Evolutionary conservation across 2,113 vertebrate species (phyloP).

Genomic region (Oxygymnocypris stewartii): DNA sequence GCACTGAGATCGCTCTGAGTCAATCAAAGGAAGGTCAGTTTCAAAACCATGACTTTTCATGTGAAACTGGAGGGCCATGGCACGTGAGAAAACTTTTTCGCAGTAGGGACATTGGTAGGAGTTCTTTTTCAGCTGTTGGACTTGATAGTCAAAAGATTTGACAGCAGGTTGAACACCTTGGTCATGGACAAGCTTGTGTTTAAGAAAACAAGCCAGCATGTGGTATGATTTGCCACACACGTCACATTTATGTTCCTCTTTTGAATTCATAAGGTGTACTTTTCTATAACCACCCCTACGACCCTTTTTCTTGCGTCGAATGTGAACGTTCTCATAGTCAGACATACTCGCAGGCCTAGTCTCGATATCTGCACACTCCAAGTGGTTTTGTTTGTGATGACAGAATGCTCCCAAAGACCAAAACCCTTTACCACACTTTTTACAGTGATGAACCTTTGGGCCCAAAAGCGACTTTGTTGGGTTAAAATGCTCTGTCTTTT

Average conservation of each 20-base stretch:
- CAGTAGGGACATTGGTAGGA: slow-evolving; percentile 76
- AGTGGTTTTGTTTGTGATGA: slow-evolving; percentile 74
- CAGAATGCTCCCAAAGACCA: slow-evolving; percentile 78
- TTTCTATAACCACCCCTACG: slow-evolving; percentile 69
- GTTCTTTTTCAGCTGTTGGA: slow-evolving; percentile 76
- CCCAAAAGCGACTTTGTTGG: slow-evolving; percentile 79
- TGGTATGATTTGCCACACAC: slow-evolving; percentile 75
- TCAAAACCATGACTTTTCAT: slow-evolving; percentile 79
- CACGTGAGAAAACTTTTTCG: slow-evolving; percentile 75
- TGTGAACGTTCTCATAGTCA: not conserved
- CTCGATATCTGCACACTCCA: slow-evolving; percentile 64
- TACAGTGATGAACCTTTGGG: slow-evolving; percentile 76
- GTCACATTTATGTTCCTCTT: slow-evolving; percentile 71
- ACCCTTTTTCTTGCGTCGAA: slow-evolving; percentile 64
- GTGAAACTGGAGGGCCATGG: slow-evolving; percentile 79
- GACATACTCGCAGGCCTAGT: slow-evolving; percentile 31
- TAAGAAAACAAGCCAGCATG: slow-evolving; percentile 74
- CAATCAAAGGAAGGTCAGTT: slow-evolving; percentile 58
- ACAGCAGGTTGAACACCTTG: slow-evolving; percentile 65
- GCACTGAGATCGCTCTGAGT: slow-evolving; percentile 65
- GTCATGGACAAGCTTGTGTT: slow-evolving; percentile 73
- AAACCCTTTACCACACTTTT: slow-evolving; percentile 77
- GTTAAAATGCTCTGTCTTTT: slow-evolving; percentile 70
- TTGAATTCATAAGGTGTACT: slow-evolving; percentile 35
- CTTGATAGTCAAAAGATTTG: slow-evolving; percentile 77